Conservation (phyloP, 1,140 invertebrate species). For the Ceratoteleas bidentatus region DNA sequence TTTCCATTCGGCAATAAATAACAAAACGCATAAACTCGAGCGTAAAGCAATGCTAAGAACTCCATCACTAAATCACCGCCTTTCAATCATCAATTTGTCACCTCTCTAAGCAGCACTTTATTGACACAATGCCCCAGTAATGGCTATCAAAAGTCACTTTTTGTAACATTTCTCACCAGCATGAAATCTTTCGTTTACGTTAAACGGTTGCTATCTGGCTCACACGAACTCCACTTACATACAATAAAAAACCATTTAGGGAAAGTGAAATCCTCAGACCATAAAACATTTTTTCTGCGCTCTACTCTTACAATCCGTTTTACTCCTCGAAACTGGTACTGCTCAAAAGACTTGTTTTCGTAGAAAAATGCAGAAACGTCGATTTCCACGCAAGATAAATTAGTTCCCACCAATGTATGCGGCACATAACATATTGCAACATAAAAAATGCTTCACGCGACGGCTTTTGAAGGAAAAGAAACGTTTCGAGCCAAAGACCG, state of each 20-base stretch:
- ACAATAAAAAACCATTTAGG: conserved; percentile 33
- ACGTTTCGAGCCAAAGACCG: no score
- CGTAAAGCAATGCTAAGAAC: no score
- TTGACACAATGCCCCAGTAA: not conserved
- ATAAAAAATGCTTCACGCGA: not conserved
- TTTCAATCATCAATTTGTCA: no score
- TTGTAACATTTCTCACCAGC: not conserved
- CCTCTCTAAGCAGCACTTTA: no score
- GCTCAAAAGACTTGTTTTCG: conserved; percentile 7
- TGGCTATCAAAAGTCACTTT: not conserved
- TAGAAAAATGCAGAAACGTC: conserved; percentile 5
- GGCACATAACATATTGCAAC: conserved; percentile 7
- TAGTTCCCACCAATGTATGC: conserved; percentile 7
- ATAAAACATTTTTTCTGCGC: conserved; percentile 29
- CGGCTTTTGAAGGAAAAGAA: no score
- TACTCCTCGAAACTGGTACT: conserved; percentile 1
- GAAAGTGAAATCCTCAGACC: conserved; percentile 40
- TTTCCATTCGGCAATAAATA: not conserved
- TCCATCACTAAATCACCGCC: no score
- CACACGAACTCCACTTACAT: conserved; percentile 12
- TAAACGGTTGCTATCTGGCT: conserved; percentile 8
- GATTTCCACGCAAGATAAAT: conserved; percentile 25
- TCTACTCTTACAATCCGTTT: conserved; percentile 17
- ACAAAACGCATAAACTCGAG: no score
- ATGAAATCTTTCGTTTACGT: conserved; percentile 12